These are phyloP conservation scores for Cassiopea andromeda DNA, from an alignment of 30 jellyfish, hydroid and myxozoan genomes.

Conservation along the genomic window DNA sequence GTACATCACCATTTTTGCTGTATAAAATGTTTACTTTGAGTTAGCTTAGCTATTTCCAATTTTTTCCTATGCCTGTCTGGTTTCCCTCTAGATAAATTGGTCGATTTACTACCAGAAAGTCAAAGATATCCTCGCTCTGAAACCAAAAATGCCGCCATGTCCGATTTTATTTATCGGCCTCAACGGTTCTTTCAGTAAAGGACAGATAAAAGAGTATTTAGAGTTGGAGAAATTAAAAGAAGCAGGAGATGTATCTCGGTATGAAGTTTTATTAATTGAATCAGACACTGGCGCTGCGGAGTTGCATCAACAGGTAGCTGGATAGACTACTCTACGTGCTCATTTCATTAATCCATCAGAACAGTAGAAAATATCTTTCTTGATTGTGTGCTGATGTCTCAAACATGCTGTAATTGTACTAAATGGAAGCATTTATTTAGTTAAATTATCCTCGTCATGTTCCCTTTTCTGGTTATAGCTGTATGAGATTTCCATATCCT, in stretches of 20 bases:
- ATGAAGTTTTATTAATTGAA: conserved; percentile 7
- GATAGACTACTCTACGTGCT: not conserved
- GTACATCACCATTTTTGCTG: no score
- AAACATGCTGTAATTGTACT: no score
- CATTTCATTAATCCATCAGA: no score
- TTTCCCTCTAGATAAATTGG: not conserved
- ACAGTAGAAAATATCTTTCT: no score
- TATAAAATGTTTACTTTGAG: no score
- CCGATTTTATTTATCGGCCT: conserved; percentile 38
- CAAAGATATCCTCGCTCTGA: not conserved
- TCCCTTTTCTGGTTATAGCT: no score
- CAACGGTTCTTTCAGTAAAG: not conserved
- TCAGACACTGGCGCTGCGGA: conserved; percentile 1
- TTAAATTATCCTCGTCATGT: no score
- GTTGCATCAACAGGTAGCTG: conserved; percentile 38
- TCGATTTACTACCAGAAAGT: not conserved
- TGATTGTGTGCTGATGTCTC: no score
- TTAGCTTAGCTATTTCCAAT: no score
- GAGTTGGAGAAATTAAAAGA: conserved; percentile 9
- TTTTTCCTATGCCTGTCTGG: not conserved
- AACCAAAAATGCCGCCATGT: conserved; percentile 13
- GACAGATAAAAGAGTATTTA: conserved; percentile 3
- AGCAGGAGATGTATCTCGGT: conserved; percentile 8
- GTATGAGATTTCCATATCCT: no score
- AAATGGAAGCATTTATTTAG: no score